A percentile compares a stretch with the other conserved stretches of the same genome.
These are phyloP conservation scores for Ophioninae sp. DNA, from an alignment of 2,888 invertebrate genomes.

Conservation along the genomic window DNA sequence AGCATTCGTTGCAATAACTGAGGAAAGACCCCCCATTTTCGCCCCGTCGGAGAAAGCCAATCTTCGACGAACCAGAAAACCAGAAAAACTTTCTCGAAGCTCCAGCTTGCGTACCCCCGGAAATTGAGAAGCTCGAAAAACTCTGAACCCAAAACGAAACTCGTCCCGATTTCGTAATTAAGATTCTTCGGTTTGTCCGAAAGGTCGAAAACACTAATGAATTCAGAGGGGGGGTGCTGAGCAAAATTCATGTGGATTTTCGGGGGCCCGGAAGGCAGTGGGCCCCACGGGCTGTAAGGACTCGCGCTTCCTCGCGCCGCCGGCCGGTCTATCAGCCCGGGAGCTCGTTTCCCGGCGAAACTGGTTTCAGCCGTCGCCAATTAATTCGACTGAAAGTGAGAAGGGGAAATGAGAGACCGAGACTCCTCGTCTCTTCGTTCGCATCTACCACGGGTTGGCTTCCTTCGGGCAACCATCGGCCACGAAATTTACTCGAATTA, in stretches of 20 bases:
- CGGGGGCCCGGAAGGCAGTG: conserved; percentile 47
- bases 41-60: too few relatives aligned
- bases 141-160: too few relatives aligned
- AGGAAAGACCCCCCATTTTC: too few relatives aligned
- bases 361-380: conserved; percentile 71
- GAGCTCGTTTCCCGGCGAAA: conserved; percentile 67
- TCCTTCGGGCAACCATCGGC: conserved; percentile 21
- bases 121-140: too few relatives aligned
- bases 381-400: conserved; percentile 71
- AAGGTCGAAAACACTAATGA: neutral
- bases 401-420: conserved; percentile 50
- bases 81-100: too few relatives aligned
- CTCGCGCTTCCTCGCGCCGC: conserved; percentile 32
- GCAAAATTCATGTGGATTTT: conserved; percentile 16
- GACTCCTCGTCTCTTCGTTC: conserved; percentile 1
- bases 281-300: conserved; percentile 39
- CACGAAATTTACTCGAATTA: conserved; percentile 18
- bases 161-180: neutral
- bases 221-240: conserved; percentile 4
- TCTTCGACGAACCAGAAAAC: too few relatives aligned
- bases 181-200: neutral
- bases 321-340: conserved; percentile 39
- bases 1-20: too few relatives aligned
- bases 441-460: neutral
- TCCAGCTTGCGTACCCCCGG: too few relatives aligned